Conservation (phyloP, 2,113 vertebrate genomes). For the Sylvilagus bachmani region DNA sequence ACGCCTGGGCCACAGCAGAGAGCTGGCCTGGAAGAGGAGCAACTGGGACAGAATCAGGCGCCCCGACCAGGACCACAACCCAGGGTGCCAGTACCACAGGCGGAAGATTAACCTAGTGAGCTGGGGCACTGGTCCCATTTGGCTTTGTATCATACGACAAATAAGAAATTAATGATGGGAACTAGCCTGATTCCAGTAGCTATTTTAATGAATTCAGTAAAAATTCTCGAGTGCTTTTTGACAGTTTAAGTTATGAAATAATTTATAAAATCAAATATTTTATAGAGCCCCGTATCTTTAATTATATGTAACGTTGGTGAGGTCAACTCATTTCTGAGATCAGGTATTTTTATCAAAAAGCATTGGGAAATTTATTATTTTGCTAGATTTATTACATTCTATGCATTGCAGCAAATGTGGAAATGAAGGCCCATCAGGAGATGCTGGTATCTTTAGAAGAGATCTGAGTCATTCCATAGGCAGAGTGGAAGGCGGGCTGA, state of each 20-base stretch:
- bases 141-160: not conserved
- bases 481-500: not conserved
- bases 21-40: no score
- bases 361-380: not conserved
- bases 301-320: not conserved
- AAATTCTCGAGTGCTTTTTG: not conserved
- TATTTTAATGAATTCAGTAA: conserved; percentile 31
- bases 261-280: not conserved
- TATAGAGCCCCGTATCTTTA: not conserved
- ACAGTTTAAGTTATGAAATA: conserved; percentile 30
- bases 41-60: no score
- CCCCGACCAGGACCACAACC: no score
- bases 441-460: not conserved
- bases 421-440: not conserved
- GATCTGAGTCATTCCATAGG: not conserved
- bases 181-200: not conserved
- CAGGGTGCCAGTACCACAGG: no score
- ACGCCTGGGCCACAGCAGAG: no score
- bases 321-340: conserved; percentile 4
- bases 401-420: not conserved
- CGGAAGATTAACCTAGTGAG: no score
- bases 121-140: not conserved
- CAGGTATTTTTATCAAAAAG: conserved; percentile 20
- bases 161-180: not conserved
- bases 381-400: not conserved